Evolutionary conservation across 2,888 invertebrate species (phyloP).

Genomic region (Aromia moschata): DNA sequence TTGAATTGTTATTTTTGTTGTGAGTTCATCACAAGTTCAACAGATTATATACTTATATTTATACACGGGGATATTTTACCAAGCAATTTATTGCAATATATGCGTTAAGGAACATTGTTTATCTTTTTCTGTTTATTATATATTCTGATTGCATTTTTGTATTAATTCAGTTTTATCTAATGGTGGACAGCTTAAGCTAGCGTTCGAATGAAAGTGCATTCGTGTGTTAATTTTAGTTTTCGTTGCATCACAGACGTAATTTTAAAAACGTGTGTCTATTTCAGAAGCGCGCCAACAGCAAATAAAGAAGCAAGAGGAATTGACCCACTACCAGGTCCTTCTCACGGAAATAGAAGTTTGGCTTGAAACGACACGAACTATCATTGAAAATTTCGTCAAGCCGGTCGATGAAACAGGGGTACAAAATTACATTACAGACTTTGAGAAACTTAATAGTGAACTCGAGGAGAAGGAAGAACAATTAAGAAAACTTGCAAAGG

Average conservation of each 20-base stretch:
- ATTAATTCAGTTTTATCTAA: constrained; percentile 22
- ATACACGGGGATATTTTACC: neutral
- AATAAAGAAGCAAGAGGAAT: constrained; percentile 66
- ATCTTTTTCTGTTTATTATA: constrained; percentile 3
- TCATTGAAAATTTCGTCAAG: constrained; percentile 45
- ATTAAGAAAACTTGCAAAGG: constrained; percentile 63
- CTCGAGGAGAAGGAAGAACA: constrained; percentile 64
- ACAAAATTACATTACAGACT: constrained; percentile 53
- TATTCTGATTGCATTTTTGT: constrained; percentile 6
- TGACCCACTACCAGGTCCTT: constrained; percentile 66
- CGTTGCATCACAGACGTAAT: constrained; percentile 24
- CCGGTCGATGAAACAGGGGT: constrained; percentile 52
- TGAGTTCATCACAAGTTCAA: neutral
- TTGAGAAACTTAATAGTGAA: constrained; percentile 57
- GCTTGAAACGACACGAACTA: constrained; percentile 63
- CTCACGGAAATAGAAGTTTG: constrained; percentile 68
- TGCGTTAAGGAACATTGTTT: constrained; percentile 9
- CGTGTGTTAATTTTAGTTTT: constrained; percentile 25
- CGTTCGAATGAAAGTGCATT: constrained; percentile 10
- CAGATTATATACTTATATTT: constrained; percentile 3
- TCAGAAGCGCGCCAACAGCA: constrained; percentile 67
- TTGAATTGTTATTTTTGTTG: no score
- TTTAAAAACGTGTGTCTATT: constrained; percentile 42
- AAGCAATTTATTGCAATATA: constrained; percentile 8
- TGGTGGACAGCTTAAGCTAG: constrained; percentile 7